phyloP scores from a whole-genome alignment of 1,140 invertebrate species.

The Drosophila willistoni region DNA sequence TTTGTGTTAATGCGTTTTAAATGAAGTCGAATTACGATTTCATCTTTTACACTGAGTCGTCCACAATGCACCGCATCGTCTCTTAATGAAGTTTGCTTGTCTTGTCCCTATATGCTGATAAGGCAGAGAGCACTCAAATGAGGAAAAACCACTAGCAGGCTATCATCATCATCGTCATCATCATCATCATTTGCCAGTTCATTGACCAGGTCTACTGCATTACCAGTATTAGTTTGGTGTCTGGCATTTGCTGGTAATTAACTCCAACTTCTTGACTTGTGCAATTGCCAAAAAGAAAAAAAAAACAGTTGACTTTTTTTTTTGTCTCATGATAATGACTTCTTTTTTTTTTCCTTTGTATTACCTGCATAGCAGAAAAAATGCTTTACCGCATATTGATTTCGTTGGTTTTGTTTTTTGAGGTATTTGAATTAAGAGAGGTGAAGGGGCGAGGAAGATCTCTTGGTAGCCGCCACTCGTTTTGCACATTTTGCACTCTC shows the following conservation, averaged over 20 bases:
- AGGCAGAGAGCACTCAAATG: no score
- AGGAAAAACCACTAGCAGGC: background rate
- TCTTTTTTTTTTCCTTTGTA: slow-evolving; percentile 46
- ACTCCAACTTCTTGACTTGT: slow-evolving; percentile 38
- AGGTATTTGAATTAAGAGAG: background rate
- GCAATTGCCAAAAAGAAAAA: slow-evolving; percentile 48
- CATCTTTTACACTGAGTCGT: no score
- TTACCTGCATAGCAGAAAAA: slow-evolving; percentile 63
- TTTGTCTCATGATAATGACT: slow-evolving; percentile 55
- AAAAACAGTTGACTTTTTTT: slow-evolving; percentile 20
- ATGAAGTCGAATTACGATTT: slow-evolving; percentile 24
- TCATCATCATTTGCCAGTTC: slow-evolving; percentile 20
- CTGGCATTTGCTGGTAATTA: slow-evolving; percentile 56
- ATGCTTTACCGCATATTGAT: slow-evolving; percentile 75
- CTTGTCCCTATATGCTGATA: slow-evolving; percentile 10
- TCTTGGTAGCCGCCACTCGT: slow-evolving; percentile 50
- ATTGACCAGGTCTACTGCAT: slow-evolving; percentile 33
- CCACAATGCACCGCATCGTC: background rate
- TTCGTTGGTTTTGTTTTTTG: background rate
- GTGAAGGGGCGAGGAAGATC: slow-evolving; percentile 15
- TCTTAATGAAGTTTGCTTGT: slow-evolving; percentile 19
- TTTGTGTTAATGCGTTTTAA: slow-evolving; percentile 37
- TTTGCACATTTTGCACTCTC: slow-evolving; percentile 71
- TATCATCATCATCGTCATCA: slow-evolving; percentile 6
- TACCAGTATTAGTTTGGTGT: background rate